Percentiles rank a stretch among this genome's conserved stretches.
phyloP scores from a whole-genome alignment of 2,888 invertebrate genomes.

The Lamellibrachia satsuma region DNA sequence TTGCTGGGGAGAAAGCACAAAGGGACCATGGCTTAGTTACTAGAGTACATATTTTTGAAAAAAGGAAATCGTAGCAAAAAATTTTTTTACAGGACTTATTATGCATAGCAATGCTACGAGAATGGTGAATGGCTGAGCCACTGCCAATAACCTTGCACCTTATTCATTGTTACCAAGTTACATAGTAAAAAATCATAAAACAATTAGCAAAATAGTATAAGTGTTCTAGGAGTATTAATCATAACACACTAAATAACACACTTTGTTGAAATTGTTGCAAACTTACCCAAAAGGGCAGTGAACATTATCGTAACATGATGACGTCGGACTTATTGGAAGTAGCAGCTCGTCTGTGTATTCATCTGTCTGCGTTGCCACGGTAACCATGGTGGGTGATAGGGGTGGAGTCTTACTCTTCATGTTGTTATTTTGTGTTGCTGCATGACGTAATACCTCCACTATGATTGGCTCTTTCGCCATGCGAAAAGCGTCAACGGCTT shows the following conservation, averaged over 20 bases:
- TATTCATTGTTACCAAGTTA: too few relatives aligned
- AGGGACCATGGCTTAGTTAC: too few relatives aligned
- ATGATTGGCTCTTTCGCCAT: constrained; percentile 65
- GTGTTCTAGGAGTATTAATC: too few relatives aligned
- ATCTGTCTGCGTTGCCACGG: constrained; percentile 63
- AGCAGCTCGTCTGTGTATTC: constrained; percentile 47
- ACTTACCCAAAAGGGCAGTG: constrained; percentile 13
- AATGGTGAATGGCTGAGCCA: too few relatives aligned
- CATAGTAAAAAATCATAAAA: too few relatives aligned
- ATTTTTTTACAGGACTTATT: too few relatives aligned
- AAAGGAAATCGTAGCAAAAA: too few relatives aligned
- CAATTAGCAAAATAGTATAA: too few relatives aligned
- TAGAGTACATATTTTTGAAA: too few relatives aligned
- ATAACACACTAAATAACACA: not conserved
- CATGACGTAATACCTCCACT: constrained; percentile 62
- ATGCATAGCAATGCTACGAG: too few relatives aligned
- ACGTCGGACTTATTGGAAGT: not conserved
- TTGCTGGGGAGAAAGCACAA: not conserved
- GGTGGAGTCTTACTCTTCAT: constrained; percentile 41
- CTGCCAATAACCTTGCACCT: too few relatives aligned
- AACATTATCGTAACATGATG: not conserved
- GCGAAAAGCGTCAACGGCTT: constrained; percentile 64
- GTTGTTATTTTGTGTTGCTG: constrained; percentile 46
- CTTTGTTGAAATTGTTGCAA: not conserved
- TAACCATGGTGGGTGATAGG: constrained; percentile 57